Evolutionary conservation across 2,888 invertebrate genomes (phyloP).

Genomic region (Saturnia japonica): DNA sequence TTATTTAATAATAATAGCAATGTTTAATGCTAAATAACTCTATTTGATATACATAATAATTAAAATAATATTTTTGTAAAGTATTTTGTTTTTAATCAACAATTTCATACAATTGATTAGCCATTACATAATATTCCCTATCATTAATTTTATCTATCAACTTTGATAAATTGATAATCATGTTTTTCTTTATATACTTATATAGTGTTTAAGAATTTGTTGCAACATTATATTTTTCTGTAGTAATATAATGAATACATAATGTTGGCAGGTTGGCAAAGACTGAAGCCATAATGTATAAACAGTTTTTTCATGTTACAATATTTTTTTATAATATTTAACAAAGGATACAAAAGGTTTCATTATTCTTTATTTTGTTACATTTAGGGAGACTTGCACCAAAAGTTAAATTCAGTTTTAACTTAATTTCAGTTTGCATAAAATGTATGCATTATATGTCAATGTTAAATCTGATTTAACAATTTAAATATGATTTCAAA

Average conservation of each 20-base stretch:
- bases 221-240: background rate
- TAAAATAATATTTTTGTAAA: background rate
- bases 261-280: background rate
- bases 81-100: background rate
- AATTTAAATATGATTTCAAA: no score
- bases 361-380: no score
- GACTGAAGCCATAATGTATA: background rate
- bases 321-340: background rate
- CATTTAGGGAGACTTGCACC: no score
- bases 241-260: background rate
- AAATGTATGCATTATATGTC: no score
- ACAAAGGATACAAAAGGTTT: background rate
- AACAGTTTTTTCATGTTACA: background rate
- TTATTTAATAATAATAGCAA: no score
- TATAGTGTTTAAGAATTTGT: slow-evolving; percentile 19
- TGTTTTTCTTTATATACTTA: slow-evolving; percentile 27
- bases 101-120: background rate
- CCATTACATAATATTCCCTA: slow-evolving; percentile 14
- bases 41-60: no score
- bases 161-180: slow-evolving; percentile 31
- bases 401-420: no score
- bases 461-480: no score
- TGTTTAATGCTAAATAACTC: no score
- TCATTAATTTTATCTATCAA: slow-evolving; percentile 31
- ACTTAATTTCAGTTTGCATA: no score